Evolutionary conservation across 2,888 invertebrate species (phyloP).

Genomic region (Mesochorus sp.): DNA sequence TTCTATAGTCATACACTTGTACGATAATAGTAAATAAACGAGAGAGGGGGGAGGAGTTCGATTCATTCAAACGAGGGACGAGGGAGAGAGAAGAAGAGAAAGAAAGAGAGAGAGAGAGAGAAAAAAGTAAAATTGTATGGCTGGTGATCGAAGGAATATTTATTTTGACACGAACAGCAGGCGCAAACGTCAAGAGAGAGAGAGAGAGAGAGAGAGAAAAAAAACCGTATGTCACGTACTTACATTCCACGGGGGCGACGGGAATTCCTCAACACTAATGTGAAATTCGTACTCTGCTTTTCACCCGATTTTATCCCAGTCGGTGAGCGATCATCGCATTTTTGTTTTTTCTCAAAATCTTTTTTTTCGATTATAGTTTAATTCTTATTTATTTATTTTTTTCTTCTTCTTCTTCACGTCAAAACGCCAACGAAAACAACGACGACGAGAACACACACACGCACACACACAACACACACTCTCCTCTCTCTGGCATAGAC

Average conservation of each 20-base stretch:
- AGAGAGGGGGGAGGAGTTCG: no score
- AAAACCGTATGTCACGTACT: conserved; percentile 64
- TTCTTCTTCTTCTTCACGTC: conserved; percentile 30
- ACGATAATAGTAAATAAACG: neutral
- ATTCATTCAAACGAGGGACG: no score
- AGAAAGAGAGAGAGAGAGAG: no score
- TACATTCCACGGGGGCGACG: conserved; percentile 70
- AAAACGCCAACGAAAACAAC: conserved; percentile 53
- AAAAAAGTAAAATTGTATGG: no score
- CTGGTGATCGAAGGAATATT: conserved; percentile 10
- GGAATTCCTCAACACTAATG: conserved; percentile 51
- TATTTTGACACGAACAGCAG: conserved; percentile 27
- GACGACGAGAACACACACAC: conserved; percentile 32
- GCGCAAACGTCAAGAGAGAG: neutral
- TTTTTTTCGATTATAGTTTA: conserved; percentile 17
- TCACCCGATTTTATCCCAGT: conserved; percentile 47
- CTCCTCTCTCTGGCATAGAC: no score
- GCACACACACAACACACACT: conserved; percentile 23
- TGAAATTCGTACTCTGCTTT: conserved; percentile 1
- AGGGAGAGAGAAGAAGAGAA: no score
- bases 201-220: conserved; percentile 18
- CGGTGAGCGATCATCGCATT: conserved; percentile 62
- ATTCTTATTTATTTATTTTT: conserved; percentile 36
- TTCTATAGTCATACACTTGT: conserved; percentile 5
- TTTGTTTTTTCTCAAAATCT: conserved; percentile 49